These are phyloP conservation scores for Zingel zingel DNA, from an alignment of 2,113 vertebrate genomes.

Conservation along the genomic window DNA sequence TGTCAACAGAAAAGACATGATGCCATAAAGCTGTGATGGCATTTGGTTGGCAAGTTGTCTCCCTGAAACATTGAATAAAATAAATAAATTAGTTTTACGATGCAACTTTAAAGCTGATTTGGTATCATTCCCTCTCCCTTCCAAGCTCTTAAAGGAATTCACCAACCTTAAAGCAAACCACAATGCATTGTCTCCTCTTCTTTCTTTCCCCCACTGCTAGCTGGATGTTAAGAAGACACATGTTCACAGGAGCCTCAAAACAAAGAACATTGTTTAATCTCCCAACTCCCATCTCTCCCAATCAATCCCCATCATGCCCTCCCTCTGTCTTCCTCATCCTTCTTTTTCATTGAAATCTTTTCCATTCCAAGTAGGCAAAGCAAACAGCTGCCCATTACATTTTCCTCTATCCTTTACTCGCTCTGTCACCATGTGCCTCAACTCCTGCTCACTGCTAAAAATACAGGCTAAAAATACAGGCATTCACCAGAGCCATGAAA, in stretches of 20 bases:
- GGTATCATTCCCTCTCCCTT: slow-evolving; percentile 25
- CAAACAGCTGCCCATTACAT: slow-evolving; percentile 7
- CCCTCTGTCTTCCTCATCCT: slow-evolving; percentile 8
- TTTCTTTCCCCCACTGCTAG: slow-evolving; percentile 24
- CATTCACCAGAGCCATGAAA: slow-evolving; percentile 37
- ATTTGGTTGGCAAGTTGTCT: slow-evolving; percentile 55
- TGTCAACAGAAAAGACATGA: slow-evolving; percentile 37
- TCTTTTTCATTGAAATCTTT: not conserved
- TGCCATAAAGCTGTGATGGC: slow-evolving; percentile 1
- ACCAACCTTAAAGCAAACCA: slow-evolving; percentile 17
- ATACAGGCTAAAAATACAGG: slow-evolving; percentile 44
- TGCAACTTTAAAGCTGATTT: slow-evolving; percentile 29
- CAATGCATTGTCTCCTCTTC: slow-evolving; percentile 19
- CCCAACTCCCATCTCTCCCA: slow-evolving; percentile 22
- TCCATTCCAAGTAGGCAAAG: not conserved
- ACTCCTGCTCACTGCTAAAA: slow-evolving; percentile 37
- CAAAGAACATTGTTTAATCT: slow-evolving; percentile 27
- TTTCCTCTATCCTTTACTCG: not conserved
- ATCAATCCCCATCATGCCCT: not conserved
- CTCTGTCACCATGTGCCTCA: not conserved
- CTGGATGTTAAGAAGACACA: slow-evolving; percentile 49
- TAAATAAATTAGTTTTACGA: slow-evolving; percentile 34
- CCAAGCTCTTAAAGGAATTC: slow-evolving; percentile 17
- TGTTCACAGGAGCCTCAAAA: slow-evolving; percentile 42
- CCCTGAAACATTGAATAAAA: not conserved